These are phyloP conservation scores for Aurelia sp. DNA, from an alignment of 30 jellyfish, hydroid and myxozoan genomes.

Conservation along the genomic window DNA sequence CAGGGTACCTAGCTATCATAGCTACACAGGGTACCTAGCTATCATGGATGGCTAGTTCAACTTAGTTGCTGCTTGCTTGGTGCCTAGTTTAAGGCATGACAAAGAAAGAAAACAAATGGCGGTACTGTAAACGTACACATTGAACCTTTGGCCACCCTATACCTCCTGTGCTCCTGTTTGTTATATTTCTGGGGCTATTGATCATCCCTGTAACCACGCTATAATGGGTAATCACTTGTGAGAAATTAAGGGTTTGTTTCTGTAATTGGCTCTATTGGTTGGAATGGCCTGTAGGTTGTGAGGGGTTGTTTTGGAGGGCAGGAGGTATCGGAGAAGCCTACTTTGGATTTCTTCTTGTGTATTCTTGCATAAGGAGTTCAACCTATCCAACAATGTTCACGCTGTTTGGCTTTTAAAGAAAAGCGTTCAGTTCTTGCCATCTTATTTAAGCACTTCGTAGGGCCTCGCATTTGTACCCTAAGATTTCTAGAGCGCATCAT, in stretches of 20 bases:
- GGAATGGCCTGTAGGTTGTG: constrained; percentile 5
- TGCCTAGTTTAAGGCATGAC: constrained; percentile 71
- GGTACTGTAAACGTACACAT: constrained; percentile 68
- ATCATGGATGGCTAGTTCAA: constrained; percentile 76
- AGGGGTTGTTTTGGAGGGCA: constrained; percentile 65
- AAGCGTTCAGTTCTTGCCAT: no score
- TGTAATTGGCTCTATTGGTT: constrained; percentile 11
- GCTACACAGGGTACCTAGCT: constrained; percentile 73
- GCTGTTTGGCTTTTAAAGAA: no score
- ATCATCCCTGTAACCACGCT: neutral
- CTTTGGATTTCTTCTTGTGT: constrained; percentile 55
- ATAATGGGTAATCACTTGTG: neutral
- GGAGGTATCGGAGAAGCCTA: constrained; percentile 85
- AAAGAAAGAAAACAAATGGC: constrained; percentile 68
- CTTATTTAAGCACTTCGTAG: no score
- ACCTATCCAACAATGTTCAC: no score
- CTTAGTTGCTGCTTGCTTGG: constrained; percentile 44
- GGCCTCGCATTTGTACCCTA: no score
- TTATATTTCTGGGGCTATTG: neutral
- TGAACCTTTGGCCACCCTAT: constrained; percentile 78
- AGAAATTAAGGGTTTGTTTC: neutral
- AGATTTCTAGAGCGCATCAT: no score
- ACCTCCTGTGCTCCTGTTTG: constrained; percentile 75
- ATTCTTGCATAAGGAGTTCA: constrained; percentile 14
- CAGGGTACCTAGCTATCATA: constrained; percentile 67